These are phyloP conservation scores for Prenolepis imparis DNA, from an alignment of 2,888 invertebrate species.

Conservation along the genomic window DNA sequence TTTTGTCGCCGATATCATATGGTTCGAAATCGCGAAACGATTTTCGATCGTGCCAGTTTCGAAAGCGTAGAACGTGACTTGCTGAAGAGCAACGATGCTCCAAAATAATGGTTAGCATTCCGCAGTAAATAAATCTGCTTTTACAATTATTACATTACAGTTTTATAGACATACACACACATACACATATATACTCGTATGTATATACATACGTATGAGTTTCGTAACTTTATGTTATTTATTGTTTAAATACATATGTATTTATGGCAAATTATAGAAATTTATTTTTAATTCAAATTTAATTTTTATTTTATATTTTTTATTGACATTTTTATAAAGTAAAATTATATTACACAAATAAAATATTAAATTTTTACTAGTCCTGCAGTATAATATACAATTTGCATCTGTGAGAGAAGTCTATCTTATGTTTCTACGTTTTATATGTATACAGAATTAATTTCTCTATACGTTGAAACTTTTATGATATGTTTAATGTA, in stretches of 20 bases:
- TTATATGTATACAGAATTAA: background rate
- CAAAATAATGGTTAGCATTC: background rate
- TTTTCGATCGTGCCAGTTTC: constrained; percentile 37
- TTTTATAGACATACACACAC: too few relatives aligned
- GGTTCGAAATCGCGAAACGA: constrained; percentile 42
- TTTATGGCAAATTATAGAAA: background rate
- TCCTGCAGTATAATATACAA: background rate
- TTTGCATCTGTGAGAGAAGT: background rate
- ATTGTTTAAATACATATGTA: background rate
- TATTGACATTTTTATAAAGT: background rate
- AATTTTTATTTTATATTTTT: background rate
- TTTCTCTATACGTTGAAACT: background rate
- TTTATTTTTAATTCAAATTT: background rate
- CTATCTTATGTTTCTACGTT: background rate
- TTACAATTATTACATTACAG: background rate
- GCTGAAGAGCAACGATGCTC: background rate
- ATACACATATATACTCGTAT: too few relatives aligned
- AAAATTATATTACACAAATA: background rate
- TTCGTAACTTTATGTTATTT: background rate
- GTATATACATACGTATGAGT: background rate
- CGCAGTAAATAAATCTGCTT: constrained; percentile 14
- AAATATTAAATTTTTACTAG: background rate
- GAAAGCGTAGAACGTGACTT: constrained; percentile 29
- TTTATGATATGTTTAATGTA: background rate
- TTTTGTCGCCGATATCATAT: constrained; percentile 52